Evolutionary conservation across 64 coral and sea anemone genomes (phyloP).

Genomic region (Stylophora pistillata): DNA sequence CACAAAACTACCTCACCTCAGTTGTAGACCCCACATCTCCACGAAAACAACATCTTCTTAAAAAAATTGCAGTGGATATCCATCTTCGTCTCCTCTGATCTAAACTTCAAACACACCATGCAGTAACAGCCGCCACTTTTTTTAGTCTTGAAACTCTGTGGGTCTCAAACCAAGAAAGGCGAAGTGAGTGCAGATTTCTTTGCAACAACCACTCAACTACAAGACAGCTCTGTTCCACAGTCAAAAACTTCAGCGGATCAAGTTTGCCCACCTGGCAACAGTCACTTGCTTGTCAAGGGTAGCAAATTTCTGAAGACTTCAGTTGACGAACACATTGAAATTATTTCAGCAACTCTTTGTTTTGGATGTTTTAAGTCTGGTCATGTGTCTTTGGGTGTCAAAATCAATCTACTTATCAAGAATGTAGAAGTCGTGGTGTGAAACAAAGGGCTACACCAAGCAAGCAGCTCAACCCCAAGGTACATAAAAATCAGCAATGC

Average conservation of each 20-base stretch:
- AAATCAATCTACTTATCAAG: not conserved
- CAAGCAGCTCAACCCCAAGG: not conserved
- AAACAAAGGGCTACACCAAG: not conserved
- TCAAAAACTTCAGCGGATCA: not conserved
- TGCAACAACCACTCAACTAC: not conserved
- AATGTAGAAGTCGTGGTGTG: not conserved
- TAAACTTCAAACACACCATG: no score
- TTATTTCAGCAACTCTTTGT: no score
- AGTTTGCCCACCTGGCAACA: not conserved
- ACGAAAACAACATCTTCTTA: no score
- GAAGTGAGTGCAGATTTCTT: not conserved
- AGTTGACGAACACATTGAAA: not conserved
- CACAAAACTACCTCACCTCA: no score
- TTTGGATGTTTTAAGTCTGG: not conserved
- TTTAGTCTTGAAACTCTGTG: no score
- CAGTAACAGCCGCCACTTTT: no score
- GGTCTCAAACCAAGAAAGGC: no score
- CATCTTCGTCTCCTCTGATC: no score
- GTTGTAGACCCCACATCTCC: no score
- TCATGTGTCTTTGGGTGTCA: not conserved
- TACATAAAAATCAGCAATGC: not conserved
- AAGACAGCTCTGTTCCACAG: not conserved
- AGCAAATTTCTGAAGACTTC: slow-evolving; percentile 8
- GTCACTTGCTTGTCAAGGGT: not conserved
- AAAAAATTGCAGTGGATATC: no score